Conservation (phyloP, 1,140 invertebrate genomes). For the Zophobas atratus region DNA sequence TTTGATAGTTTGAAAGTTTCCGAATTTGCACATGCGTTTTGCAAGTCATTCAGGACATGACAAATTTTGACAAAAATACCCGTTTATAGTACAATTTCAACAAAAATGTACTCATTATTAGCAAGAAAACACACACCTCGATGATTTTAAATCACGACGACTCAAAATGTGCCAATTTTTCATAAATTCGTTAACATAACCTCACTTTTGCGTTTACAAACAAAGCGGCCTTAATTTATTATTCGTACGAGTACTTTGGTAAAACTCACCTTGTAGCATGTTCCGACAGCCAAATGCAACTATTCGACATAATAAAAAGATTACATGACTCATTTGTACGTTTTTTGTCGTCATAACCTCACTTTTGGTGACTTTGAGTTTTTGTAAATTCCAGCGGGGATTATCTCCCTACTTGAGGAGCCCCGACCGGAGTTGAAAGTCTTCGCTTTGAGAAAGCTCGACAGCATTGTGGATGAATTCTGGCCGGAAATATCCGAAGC, state of each 20-base stretch:
- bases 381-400: constrained; percentile 79
- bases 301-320: not conserved
- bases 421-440: constrained; percentile 93
- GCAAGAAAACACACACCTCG: too few relatives aligned
- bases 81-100: not conserved
- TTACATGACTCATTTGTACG: not conserved
- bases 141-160: too few relatives aligned
- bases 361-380: constrained; percentile 26
- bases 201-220: too few relatives aligned
- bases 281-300: too few relatives aligned
- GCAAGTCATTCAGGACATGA: constrained; percentile 59
- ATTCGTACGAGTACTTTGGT: too few relatives aligned
- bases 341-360: constrained; percentile 48
- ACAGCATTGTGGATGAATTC: constrained; percentile 96
- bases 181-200: too few relatives aligned
- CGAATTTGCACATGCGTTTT: constrained; percentile 54
- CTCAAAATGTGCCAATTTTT: too few relatives aligned
- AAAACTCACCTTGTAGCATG: too few relatives aligned
- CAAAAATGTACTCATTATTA: too few relatives aligned
- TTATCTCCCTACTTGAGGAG: constrained; percentile 96
- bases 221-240: too few relatives aligned
- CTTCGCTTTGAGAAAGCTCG: constrained; percentile 92
- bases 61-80: not conserved
- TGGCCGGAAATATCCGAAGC: constrained; percentile 99
- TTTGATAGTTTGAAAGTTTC: constrained; percentile 26